Base-by-base conservation (phyloP, 2,113 vertebrate genomes). In the Spea multiplicata region DNA sequence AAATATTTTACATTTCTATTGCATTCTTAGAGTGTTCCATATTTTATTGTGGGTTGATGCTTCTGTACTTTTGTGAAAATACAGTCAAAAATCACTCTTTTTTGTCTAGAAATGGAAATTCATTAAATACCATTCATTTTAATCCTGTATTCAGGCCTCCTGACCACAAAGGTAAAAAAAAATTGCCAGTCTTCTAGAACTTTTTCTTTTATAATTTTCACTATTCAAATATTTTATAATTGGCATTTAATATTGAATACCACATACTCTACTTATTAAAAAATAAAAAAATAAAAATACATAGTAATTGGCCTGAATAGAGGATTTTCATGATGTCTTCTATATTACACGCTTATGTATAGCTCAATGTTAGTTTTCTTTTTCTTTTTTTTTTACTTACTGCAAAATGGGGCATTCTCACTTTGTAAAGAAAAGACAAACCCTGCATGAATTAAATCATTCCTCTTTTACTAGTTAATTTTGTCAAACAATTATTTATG, bases 131-230 rank as follows among this genome's bases (percentile, higher is more conserved):
- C 84, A 90, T 88, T 80, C 52, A 70, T 88, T 88, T 88, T 79
- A 85, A 81, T 48, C 83, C 84, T 91, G n/a, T 91, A 89, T 92
- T 90, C 90, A 93, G 90, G 90, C 86, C 65, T 45, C 65, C 30
- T 30, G 30, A 30, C 30, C 30, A 30, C 30, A 30, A 30, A 30
- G 30, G 30, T 30, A 30, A 30, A 30, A 30, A 30, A 1, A 30
- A 30, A 30, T 30, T 30, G 30, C 30, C 30, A 30, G 30, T 30
- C 30, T 30, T 30, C 30, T 30, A 30, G 30, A 30, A 30, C 30
- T 30, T 30, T 30, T 30, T 30, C 2, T 30, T 30, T 30, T 1
- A 30, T 30, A 30, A 2, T 30, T 30, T 30, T 30, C 30, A 30
- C 30, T 30, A 30, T 30, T 30, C 2, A 30, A 30, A 30, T 30